These are phyloP conservation scores for Zootermopsis nevadensis DNA, from an alignment of 2,888 invertebrate genomes.

Conservation along the genomic window DNA sequence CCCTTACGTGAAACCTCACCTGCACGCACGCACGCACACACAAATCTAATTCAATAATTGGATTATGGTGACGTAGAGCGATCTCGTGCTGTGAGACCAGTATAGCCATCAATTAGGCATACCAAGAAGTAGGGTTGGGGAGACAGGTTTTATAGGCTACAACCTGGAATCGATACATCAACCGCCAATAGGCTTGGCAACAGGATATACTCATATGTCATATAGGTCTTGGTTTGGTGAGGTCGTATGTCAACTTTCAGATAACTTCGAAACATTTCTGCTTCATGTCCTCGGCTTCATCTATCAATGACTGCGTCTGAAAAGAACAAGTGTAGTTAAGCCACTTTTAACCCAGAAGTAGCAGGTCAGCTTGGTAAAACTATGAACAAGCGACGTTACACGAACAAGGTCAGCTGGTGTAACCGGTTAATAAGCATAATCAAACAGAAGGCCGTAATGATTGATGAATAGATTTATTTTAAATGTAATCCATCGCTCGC, in stretches of 20 bases:
- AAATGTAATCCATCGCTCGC: too few relatives aligned
- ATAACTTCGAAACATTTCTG: not conserved
- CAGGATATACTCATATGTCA: conserved; percentile 25
- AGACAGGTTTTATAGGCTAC: conserved; percentile 33
- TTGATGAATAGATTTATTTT: too few relatives aligned
- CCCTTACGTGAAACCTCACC: conserved; percentile 20
- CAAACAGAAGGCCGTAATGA: too few relatives aligned
- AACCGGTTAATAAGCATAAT: too few relatives aligned
- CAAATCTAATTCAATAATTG: conserved; percentile 26
- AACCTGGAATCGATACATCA: conserved; percentile 24
- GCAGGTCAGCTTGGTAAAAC: too few relatives aligned
- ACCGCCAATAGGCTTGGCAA: conserved; percentile 29
- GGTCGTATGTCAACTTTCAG: conserved; percentile 27
- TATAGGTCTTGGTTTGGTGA: not conserved
- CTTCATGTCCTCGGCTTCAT: not conserved
- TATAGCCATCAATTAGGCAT: conserved; percentile 20
- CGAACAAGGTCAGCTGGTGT: too few relatives aligned
- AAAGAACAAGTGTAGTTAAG: not conserved
- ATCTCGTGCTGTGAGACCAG: conserved; percentile 3
- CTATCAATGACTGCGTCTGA: not conserved
- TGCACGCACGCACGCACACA: not conserved
- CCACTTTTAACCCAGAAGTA: too few relatives aligned
- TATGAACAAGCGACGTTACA: too few relatives aligned
- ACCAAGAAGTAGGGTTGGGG: not conserved
- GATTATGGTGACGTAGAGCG: conserved; percentile 31